Evolutionary conservation across 2,113 vertebrate species (phyloP), one percentile per base, ranked within the genome.

Genomic region (Natator depressus): DNA sequence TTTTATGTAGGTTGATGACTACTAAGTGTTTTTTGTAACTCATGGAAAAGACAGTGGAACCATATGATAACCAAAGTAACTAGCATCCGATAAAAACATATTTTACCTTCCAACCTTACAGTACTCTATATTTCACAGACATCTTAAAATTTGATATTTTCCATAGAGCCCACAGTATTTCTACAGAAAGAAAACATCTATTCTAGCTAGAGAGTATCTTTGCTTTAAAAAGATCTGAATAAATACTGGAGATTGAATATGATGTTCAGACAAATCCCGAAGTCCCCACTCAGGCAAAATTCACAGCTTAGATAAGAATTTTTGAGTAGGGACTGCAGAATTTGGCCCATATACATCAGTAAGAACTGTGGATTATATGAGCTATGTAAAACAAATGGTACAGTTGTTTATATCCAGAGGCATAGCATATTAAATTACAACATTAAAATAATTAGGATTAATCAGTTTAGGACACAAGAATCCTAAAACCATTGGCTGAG

Each of bases 341-440:
- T 0, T n/a, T 19, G 9, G 3, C 42, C 10, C 3, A 3, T 5
- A 1, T 1, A 84, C 27, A 27, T 8, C 1, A 54, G 69, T 6
- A n/a, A 16, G 25, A 5, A 2, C 25, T 16, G 11, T 5, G 76
- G 19, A 57, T 27, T 78, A 16, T 2, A 1, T 0, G 2, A 9
- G 3, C 29, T 6, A 51, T 11, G 27, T 78, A 51, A 79, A 51
- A 2, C 0, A 42, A 79, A 29, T 42, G 46, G 55, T 55, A 22
- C 54, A 12, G n/a, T 1, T 2, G 16, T 2, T 11, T 12, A 11
- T 27, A 17, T 29, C 3, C 35, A 57, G 80, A 38, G n/a, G n/a
- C 65, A 72, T 10, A 38, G 19, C 27, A 27, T 85, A 22, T 57
- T 82, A 22, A 50, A 25, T 27, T 4, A 19, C 2, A 84, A 17